Evolutionary conservation across 2,113 vertebrate genomes (phyloP).

Genomic region (Pelodiscus sinensis): DNA sequence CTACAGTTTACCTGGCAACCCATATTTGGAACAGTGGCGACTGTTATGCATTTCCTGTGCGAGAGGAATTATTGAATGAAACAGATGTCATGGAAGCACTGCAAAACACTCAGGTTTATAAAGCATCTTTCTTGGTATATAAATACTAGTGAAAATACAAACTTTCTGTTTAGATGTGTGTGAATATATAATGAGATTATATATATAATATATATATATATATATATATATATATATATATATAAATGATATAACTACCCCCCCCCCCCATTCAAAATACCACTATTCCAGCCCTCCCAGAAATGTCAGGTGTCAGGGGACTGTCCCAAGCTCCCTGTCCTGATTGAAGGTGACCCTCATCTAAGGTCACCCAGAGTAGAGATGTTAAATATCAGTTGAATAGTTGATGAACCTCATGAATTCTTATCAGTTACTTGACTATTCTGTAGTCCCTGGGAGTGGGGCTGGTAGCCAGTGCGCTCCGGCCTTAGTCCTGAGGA

Average conservation of each 20-base stretch:
- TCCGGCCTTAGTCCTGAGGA: too few relatives aligned
- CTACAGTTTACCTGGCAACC: conserved; percentile 50
- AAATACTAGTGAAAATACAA: conserved; percentile 57
- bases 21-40: conserved; percentile 40
- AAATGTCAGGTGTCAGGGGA: not conserved
- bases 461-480: too few relatives aligned
- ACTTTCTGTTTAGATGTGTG: conserved; percentile 38
- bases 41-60: conserved; percentile 57
- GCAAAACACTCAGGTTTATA: conserved; percentile 65
- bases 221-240: not conserved
- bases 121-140: conserved; percentile 56
- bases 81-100: conserved; percentile 37
- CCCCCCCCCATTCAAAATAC: not conserved
- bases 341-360: not conserved
- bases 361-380: not conserved
- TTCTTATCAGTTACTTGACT: too few relatives aligned
- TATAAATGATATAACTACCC: not conserved
- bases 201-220: not conserved
- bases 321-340: not conserved
- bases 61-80: conserved; percentile 58
- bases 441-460: too few relatives aligned
- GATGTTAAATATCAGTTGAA: too few relatives aligned
- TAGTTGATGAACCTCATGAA: too few relatives aligned
- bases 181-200: not conserved
- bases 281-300: not conserved